A percentile compares a stretch with the other conserved stretches of the same genome.
These are phyloP conservation scores for Drosophila quadrilineata DNA, from an alignment of 1,140 invertebrate genomes.

Conservation along the genomic window DNA sequence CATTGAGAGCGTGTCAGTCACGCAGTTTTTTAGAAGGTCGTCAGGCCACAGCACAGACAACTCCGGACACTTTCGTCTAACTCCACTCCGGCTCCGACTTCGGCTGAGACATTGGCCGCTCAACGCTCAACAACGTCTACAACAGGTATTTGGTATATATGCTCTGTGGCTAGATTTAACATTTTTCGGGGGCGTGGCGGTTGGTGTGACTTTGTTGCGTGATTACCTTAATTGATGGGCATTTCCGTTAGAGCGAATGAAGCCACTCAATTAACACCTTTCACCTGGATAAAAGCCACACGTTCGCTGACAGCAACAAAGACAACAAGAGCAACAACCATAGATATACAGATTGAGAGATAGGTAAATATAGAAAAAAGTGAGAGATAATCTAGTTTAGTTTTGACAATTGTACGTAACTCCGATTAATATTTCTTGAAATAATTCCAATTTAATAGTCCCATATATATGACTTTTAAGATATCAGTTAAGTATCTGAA, in stretches of 20 bases:
- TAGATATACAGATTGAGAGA: too few species aligned
- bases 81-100: neutral
- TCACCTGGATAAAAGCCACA: slow-evolving; percentile 70
- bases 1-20: slow-evolving; percentile 71
- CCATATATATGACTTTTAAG: too few species aligned
- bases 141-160: neutral
- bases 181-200: slow-evolving; percentile 43
- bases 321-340: too few species aligned
- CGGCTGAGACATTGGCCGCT: neutral
- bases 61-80: slow-evolving; percentile 11
- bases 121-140: neutral
- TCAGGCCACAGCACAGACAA: slow-evolving; percentile 44
- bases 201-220: slow-evolving; percentile 74
- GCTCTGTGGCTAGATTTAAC: neutral
- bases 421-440: too few species aligned
- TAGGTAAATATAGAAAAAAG: too few species aligned
- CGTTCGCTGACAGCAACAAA: slow-evolving; percentile 39
- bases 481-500: too few species aligned
- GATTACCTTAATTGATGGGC: slow-evolving; percentile 79
- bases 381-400: too few species aligned
- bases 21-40: slow-evolving; percentile 72
- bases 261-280: slow-evolving; percentile 80
- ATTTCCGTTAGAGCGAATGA: slow-evolving; percentile 75
- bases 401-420: too few species aligned
- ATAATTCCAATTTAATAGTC: too few species aligned